phyloP scores from a whole-genome alignment of 2,888 invertebrate genomes.

The Chrysolina oricalcia region DNA sequence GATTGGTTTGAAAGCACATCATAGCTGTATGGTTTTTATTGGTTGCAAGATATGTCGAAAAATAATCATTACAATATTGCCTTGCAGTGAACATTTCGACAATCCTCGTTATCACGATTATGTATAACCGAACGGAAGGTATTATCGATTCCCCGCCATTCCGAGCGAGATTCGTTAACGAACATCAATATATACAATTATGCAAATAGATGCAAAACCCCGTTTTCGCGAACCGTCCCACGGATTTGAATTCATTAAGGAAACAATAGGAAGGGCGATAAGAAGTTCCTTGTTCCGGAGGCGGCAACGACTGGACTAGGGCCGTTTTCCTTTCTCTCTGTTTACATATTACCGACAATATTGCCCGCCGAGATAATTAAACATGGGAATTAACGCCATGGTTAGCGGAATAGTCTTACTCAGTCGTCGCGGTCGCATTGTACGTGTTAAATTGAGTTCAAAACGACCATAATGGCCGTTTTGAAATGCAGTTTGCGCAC shows the following conservation, averaged over 20 bases:
- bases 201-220: conserved; percentile 72
- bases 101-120: neutral
- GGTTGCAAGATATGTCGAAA: no score
- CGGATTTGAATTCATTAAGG: conserved; percentile 71
- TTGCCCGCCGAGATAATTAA: conserved; percentile 62
- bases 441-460: conserved; percentile 40
- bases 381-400: conserved; percentile 51
- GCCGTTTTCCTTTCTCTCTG: conserved; percentile 46
- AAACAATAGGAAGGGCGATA: conserved; percentile 71
- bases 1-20: no score
- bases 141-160: conserved; percentile 1
- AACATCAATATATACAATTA: conserved; percentile 73
- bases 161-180: conserved; percentile 70
- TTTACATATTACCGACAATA: conserved; percentile 62
- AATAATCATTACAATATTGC: no score
- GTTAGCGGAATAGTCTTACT: conserved; percentile 50
- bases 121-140: neutral
- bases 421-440: conserved; percentile 48
- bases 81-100: no score
- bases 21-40: no score
- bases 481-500: conserved; percentile 6
- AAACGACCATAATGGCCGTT: conserved; percentile 37
- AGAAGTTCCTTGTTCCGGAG: conserved; percentile 63
- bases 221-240: conserved; percentile 69
- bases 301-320: conserved; percentile 45